Evolutionary conservation across 1,140 invertebrate genomes (phyloP).

Genomic region (Diachasmimorpha longicaudata): DNA sequence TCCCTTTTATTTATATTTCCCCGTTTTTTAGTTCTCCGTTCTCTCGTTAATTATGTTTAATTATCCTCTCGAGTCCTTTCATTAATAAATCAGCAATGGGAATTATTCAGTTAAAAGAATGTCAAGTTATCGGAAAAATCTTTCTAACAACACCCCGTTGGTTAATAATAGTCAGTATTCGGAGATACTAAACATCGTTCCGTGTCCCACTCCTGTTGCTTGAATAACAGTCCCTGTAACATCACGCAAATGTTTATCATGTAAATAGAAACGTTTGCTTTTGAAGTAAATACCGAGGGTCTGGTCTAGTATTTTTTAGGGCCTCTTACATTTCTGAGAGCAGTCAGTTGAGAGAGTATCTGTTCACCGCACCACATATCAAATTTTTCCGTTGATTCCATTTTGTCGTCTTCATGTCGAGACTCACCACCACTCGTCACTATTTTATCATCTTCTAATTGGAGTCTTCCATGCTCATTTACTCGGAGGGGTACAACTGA

Average conservation of each 20-base stretch:
- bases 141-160: background rate
- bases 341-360: conserved; percentile 53
- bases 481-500: conserved; percentile 48
- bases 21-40: background rate
- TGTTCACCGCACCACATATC: conserved; percentile 51
- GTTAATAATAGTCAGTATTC: conserved; percentile 44
- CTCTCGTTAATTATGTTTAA: background rate
- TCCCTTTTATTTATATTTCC: conserved; percentile 3
- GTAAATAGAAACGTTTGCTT: background rate
- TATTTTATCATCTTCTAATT: conserved; percentile 11
- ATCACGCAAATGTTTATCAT: conserved; percentile 15
- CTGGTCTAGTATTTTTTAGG: background rate
- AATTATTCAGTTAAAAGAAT: conserved; percentile 29
- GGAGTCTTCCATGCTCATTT: conserved; percentile 47
- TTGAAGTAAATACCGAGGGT: background rate
- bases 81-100: conserved; percentile 16
- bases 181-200: conserved; percentile 52
- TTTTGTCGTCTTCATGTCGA: conserved; percentile 9
- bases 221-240: conserved; percentile 56
- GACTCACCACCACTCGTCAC: conserved; percentile 11
- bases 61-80: background rate
- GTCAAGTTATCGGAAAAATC: background rate
- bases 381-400: conserved; percentile 19
- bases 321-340: conserved; percentile 51
- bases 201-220: conserved; percentile 58